Percentiles rank a stretch among this genome's conserved stretches.
Conservation (phyloP, 1,140 invertebrate species). For the Venustaconcha ellipsiformis region DNA sequence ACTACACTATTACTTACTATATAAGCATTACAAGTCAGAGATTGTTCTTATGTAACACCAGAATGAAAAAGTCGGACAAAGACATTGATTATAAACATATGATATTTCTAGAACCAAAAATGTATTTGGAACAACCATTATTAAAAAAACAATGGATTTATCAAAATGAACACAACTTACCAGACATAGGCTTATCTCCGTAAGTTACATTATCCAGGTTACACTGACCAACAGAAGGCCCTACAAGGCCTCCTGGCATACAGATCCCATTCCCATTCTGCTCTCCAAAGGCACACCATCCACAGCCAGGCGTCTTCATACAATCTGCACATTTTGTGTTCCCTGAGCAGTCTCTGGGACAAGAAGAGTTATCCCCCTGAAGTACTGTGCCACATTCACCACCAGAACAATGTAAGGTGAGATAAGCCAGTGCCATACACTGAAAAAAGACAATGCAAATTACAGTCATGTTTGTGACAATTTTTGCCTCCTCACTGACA, state of each 20-base stretch:
- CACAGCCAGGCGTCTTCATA: slow-evolving; percentile 85
- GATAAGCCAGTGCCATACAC: slow-evolving; percentile 88
- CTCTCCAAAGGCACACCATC: slow-evolving; percentile 71
- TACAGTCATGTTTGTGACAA: neutral
- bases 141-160: too few species aligned
- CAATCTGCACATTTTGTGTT: slow-evolving; percentile 90
- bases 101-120: too few species aligned
- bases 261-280: slow-evolving; percentile 70
- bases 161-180: too few species aligned
- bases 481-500: too few species aligned
- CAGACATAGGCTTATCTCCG: too few species aligned
- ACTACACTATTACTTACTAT: too few species aligned
- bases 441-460: slow-evolving; percentile 52
- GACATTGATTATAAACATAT: too few species aligned
- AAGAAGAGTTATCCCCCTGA: slow-evolving; percentile 78
- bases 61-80: too few species aligned
- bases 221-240: slow-evolving; percentile 51
- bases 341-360: slow-evolving; percentile 82
- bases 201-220: too few species aligned
- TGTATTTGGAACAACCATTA: too few species aligned
- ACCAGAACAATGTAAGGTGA: slow-evolving; percentile 87
- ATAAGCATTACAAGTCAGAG: too few species aligned
- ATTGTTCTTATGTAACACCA: too few species aligned
- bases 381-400: slow-evolving; percentile 87
- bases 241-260: slow-evolving; percentile 68